Evolutionary conservation across 2,888 invertebrate genomes (phyloP).

Genomic region (Oscheius sp.): DNA sequence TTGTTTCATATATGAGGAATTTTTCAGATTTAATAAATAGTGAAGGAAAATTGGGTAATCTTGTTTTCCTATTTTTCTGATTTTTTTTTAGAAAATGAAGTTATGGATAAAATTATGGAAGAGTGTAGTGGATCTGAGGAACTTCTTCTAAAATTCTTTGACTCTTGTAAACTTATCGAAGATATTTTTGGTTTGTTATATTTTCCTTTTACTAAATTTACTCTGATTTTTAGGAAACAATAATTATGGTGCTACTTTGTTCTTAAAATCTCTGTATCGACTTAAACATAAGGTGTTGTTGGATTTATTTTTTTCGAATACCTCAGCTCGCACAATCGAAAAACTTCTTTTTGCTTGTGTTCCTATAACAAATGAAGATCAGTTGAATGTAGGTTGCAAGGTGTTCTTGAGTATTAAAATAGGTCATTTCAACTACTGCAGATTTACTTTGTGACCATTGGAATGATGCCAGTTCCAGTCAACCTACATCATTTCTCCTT

Average conservation of each 20-base stretch:
- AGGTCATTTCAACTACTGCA: constrained; percentile 35
- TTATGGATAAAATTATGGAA: constrained; percentile 43
- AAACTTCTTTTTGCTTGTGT: constrained; percentile 39
- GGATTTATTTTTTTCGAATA: constrained; percentile 48
- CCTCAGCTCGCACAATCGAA: constrained; percentile 49
- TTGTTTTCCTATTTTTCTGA: neutral
- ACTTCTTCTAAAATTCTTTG: constrained; percentile 43
- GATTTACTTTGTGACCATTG: constrained; percentile 46
- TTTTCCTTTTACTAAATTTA: neutral
- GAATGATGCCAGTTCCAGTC: constrained; percentile 34
- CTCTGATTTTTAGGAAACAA: constrained; percentile 36
- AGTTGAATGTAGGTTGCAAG: constrained; percentile 34
- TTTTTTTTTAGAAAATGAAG: constrained; percentile 34
- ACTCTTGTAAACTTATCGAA: constrained; percentile 37
- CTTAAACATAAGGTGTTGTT: constrained; percentile 46
- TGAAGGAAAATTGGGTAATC: constrained; percentile 36
- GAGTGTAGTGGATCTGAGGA: constrained; percentile 50
- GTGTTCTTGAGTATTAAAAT: neutral
- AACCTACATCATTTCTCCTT: constrained; percentile 39
- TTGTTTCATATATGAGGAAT: constrained; percentile 46
- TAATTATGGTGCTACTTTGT: constrained; percentile 36
- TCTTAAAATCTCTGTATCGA: constrained; percentile 38
- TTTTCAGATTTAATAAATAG: constrained; percentile 40
- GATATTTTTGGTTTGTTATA: constrained; percentile 14
- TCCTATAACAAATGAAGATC: constrained; percentile 34